These are phyloP conservation scores for Eubasilissa splendida DNA, from an alignment of 2,888 invertebrate species.

Conservation along the genomic window DNA sequence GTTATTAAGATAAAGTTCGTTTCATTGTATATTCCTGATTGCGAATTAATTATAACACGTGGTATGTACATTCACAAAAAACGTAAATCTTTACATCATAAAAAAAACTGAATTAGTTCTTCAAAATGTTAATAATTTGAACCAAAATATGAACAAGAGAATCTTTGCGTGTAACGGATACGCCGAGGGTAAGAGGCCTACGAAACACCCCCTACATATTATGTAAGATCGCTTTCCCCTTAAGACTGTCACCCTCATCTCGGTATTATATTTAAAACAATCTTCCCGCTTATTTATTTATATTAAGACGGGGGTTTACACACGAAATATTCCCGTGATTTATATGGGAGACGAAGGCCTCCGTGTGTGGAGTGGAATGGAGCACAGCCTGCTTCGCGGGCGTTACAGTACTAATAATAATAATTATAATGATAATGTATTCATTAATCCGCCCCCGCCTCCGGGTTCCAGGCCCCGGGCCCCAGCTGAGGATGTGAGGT, in stretches of 20 bases:
- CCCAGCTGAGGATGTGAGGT: constrained; percentile 2
- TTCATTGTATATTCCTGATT: too few relatives aligned
- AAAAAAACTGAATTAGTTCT: too few relatives aligned
- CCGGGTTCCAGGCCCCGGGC: neutral
- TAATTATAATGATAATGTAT: constrained; percentile 24
- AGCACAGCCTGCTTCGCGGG: neutral
- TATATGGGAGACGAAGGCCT: constrained; percentile 5
- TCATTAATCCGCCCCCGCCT: neutral
- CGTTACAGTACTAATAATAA: neutral
- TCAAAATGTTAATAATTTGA: too few relatives aligned
- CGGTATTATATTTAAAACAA: constrained; percentile 51
- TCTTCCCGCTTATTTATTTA: constrained; percentile 50
- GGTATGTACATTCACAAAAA: too few relatives aligned
- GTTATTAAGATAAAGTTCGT: too few relatives aligned
- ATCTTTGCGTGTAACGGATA: too few relatives aligned
- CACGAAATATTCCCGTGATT: constrained; percentile 46
- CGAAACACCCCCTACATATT: constrained; percentile 22
- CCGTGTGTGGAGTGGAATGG: neutral
- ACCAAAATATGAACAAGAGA: too few relatives aligned
- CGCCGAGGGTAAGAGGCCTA: neutral
- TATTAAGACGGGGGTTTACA: constrained; percentile 36
- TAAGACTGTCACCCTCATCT: constrained; percentile 45
- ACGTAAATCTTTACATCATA: too few relatives aligned
- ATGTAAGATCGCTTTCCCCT: constrained; percentile 38
- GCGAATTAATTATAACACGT: too few relatives aligned